These are phyloP conservation scores for Suillia variegata DNA, from an alignment of 2,888 invertebrate species.

Conservation along the genomic window DNA sequence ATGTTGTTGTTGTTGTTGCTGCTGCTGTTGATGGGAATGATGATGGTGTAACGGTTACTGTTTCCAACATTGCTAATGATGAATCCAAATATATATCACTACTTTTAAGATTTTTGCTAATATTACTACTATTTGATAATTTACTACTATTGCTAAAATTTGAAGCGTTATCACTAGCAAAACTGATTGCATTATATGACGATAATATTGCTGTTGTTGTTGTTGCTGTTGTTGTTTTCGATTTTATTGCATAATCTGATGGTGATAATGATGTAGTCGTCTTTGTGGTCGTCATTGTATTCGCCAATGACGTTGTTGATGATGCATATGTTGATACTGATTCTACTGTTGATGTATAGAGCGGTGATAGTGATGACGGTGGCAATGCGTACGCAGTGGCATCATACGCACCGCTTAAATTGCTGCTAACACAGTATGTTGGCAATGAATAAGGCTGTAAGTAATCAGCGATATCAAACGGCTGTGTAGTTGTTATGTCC, in stretches of 20 bases:
- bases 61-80: conserved; percentile 12
- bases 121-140: too few species aligned
- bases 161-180: too few species aligned
- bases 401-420: too few species aligned
- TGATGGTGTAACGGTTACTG: neutral
- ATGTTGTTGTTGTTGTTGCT: too few species aligned
- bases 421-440: conserved; percentile 21
- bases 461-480: conserved; percentile 40
- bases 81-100: too few species aligned
- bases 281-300: conserved; percentile 13
- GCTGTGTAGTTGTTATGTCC: neutral
- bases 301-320: conserved; percentile 6
- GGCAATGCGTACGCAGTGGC: neutral
- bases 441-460: conserved; percentile 40
- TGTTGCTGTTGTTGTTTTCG: conserved; percentile 8
- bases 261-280: conserved; percentile 10
- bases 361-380: neutral
- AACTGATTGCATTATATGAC: too few species aligned
- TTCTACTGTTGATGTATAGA: neutral
- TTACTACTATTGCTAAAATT: too few species aligned
- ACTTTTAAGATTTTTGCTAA: too few species aligned
- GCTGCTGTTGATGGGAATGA: conserved; percentile 13
- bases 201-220: too few species aligned
- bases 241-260: conserved; percentile 13
- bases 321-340: conserved; percentile 13